A percentile compares a stretch with the other conserved stretches of the same genome.
These are phyloP conservation scores for Nesoenas mayeri DNA, from an alignment of 2,113 vertebrate genomes.

Conservation along the genomic window DNA sequence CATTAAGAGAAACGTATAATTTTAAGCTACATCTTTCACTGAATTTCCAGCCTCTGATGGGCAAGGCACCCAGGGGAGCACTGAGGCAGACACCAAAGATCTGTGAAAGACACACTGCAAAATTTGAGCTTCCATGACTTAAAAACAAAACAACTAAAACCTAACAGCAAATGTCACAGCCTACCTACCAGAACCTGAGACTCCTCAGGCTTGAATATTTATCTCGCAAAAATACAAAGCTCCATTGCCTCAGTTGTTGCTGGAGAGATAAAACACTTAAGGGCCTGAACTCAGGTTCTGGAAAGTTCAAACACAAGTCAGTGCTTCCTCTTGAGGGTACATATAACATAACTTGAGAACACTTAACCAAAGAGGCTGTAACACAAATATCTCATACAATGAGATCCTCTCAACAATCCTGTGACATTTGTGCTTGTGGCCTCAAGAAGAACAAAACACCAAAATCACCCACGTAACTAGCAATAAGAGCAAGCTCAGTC, in stretches of 20 bases:
- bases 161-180: background rate
- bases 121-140: background rate
- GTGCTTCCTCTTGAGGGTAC: background rate
- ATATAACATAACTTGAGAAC: background rate
- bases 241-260: background rate
- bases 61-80: background rate
- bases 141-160: background rate
- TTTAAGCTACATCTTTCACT: background rate
- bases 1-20: background rate
- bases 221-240: background rate
- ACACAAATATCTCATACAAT: background rate
- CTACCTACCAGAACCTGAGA: background rate
- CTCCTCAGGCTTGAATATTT: background rate
- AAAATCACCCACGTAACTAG: rapidly evolving
- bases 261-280: background rate
- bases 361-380: background rate
- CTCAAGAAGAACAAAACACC: background rate
- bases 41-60: background rate
- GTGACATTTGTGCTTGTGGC: background rate
- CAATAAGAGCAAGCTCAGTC: background rate
- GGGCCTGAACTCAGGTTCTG: background rate
- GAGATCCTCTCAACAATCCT: background rate
- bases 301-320: background rate
- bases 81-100: background rate
- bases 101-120: background rate